phyloP scores from a whole-genome alignment of 2,888 invertebrate genomes.

The Cyclophora albipunctata region DNA sequence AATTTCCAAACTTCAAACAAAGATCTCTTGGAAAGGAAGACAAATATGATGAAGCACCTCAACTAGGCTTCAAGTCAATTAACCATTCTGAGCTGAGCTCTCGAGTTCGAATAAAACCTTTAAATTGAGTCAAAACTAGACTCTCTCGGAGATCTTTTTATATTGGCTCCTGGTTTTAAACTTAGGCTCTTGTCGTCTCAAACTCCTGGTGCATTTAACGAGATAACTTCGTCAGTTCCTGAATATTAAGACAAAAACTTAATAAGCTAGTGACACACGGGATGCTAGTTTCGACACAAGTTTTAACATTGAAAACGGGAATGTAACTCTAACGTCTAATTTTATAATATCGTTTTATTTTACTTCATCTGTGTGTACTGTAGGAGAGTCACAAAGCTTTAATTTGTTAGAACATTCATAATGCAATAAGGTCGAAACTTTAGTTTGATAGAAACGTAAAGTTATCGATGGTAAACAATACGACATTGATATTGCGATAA shows the following conservation, averaged over 20 bases:
- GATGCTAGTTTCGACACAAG: too few relatives aligned
- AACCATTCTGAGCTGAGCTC: constrained; percentile 26
- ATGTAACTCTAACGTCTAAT: too few relatives aligned
- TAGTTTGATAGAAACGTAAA: too few relatives aligned
- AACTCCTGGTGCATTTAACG: constrained; percentile 63
- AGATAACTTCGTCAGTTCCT: constrained; percentile 55
- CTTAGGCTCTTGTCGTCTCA: constrained; percentile 41
- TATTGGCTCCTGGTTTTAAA: constrained; percentile 29
- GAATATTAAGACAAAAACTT: constrained; percentile 43
- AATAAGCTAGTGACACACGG: constrained; percentile 8
- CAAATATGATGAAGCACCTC: constrained; percentile 36
- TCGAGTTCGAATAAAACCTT: constrained; percentile 6
- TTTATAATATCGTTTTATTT: too few relatives aligned
- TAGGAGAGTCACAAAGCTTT: too few relatives aligned
- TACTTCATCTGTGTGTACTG: too few relatives aligned
- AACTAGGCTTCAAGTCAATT: constrained; percentile 26
- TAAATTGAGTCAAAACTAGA: constrained; percentile 11
- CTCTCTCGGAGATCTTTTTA: constrained; percentile 23
- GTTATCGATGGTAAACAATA: too few relatives aligned
- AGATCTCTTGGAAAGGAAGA: constrained; percentile 16
- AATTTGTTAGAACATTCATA: too few relatives aligned
- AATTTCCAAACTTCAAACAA: not conserved
- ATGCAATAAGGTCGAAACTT: too few relatives aligned
- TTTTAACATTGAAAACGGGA: too few relatives aligned
- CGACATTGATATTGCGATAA: too few relatives aligned